Base-by-base conservation (phyloP, 2,113 vertebrate species). In the Dasypus novemcinctus region DNA sequence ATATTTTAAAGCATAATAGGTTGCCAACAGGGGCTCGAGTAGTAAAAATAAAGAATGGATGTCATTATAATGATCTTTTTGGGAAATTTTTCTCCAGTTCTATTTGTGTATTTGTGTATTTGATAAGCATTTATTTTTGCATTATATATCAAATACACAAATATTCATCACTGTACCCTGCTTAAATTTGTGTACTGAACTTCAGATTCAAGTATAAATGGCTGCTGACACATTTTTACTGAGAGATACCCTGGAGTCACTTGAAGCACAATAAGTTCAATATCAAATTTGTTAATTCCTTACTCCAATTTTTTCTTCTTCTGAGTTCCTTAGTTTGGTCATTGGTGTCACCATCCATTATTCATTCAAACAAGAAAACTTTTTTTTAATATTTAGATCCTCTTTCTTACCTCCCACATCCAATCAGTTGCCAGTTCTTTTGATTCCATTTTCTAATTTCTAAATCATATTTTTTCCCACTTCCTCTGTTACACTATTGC, bases 1-100 rank as follows among this genome's bases (percentile, higher is more conserved):
- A 29, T 93, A 92, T 96, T 93, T 95, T 80, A 91, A 95, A 85
- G 33, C 33, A 81, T 87, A 92, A 85, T n/a, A 95, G 59, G 10
- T 64, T 95, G 36, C 31, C 61, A 95, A 23, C n/a, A 90, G 43
- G 63, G 86, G 27, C 49, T 91, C 79, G 69, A 93, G 14, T 64
- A 94, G 63, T 93, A 86, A 89, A 95, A 89, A 93, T 93, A 69
- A 95, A 66, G 54, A 94, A 93, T 92, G 9, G 17, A 85, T 86
- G 36, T 38, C 64, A 87, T 96, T 83, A 91, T 74, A 87, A 92
- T 83, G 57, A 68, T 57, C 82, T 95, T 76, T 8, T 11, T 1
- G 17, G 15, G 54, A 79, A 90, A 66, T 52, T 63, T 71, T 93
- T 14, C 33, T 90, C 63, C 23, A 87, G 78, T 20, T 92, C 66